phyloP scores from a whole-genome alignment of 2,113 vertebrate species.

The Trochalopteron elliotii region DNA sequence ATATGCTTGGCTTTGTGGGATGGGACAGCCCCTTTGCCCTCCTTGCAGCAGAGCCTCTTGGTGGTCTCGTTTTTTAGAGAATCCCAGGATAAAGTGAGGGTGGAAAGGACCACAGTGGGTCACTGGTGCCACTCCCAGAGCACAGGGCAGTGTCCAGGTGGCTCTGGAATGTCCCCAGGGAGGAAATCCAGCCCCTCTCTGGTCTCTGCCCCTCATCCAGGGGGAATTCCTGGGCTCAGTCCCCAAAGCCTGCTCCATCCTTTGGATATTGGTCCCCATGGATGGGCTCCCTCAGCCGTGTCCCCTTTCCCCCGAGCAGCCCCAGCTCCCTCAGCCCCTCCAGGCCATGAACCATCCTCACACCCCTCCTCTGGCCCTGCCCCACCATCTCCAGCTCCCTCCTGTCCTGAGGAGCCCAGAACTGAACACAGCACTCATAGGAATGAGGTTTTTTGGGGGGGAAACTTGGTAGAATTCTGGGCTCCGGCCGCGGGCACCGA shows the following conservation, averaged over 20 bases:
- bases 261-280: neutral
- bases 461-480: rapidly evolving
- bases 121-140: neutral
- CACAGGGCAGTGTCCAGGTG: neutral
- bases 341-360: neutral
- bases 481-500: rapidly evolving
- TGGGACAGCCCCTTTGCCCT: neutral
- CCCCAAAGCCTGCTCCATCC: neutral
- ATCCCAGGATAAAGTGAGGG: neutral
- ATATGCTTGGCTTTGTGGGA: rapidly evolving
- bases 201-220: neutral
- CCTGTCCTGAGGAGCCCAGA: neutral
- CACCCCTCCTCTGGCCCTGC: neutral
- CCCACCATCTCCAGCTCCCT: neutral
- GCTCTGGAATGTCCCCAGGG: no score
- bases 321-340: neutral
- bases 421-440: rapidly evolving
- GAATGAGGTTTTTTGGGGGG: neutral
- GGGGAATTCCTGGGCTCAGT: neutral
- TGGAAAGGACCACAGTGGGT: neutral
- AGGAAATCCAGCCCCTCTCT: neutral
- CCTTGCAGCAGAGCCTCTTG: neutral
- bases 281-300: neutral
- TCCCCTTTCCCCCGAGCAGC: neutral
- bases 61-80: neutral